A percentile compares a stretch with the other conserved stretches of the same genome.
Conservation (phyloP, 2,113 vertebrate species). For the Hipposideros armiger region DNA sequence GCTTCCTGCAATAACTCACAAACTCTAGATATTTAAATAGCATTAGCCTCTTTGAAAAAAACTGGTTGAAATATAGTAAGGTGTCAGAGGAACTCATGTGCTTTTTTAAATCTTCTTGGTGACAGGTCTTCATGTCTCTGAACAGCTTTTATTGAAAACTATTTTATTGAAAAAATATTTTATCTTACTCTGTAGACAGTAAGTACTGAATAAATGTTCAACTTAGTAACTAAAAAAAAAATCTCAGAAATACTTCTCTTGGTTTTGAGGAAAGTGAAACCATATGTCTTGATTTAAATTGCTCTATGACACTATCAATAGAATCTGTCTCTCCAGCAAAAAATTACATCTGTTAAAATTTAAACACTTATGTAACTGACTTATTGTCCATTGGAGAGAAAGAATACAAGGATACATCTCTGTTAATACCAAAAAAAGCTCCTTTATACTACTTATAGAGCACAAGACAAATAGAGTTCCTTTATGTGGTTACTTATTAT, state of each 20-base stretch:
- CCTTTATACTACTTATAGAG: constrained; percentile 7
- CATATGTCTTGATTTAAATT: constrained; percentile 33
- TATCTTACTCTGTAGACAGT: not conserved
- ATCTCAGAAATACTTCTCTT: not conserved
- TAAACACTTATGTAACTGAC: not conserved
- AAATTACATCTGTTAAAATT: constrained; percentile 55
- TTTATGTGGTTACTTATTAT: not conserved
- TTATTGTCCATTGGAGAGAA: not conserved
- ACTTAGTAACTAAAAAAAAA: constrained; percentile 32
- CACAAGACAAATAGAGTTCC: not conserved
- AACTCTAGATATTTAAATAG: not conserved
- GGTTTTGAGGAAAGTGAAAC: constrained; percentile 37
- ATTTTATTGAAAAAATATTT: constrained; percentile 37
- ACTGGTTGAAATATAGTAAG: not conserved
- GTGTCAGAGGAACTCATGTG: not conserved
- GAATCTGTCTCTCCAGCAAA: not conserved
- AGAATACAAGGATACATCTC: not conserved
- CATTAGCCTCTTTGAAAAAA: not conserved
- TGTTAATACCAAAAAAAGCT: not conserved
- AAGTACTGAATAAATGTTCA: not conserved
- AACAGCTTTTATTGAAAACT: constrained; percentile 14
- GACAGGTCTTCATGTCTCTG: not conserved
- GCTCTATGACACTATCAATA: not conserved
- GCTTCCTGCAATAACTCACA: not conserved
- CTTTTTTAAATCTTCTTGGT: not conserved